Evolutionary conservation across 2,113 vertebrate species (phyloP), one percentile per base, ranked within the genome.

Genomic region (Phyllopteryx taeniolatus): DNA sequence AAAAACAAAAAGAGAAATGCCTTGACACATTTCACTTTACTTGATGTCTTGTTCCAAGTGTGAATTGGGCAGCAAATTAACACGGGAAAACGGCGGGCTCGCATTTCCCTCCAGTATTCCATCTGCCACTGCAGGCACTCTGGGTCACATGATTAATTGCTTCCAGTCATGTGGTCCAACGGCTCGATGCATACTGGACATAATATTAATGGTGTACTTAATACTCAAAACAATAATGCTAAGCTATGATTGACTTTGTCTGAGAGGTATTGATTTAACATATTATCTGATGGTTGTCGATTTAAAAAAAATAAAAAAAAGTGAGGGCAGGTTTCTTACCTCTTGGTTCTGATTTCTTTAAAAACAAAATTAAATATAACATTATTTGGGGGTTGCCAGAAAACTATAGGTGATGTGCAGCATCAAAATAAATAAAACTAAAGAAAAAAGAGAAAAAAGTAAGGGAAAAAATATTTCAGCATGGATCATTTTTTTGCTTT

Each of bases 71-170:
- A 72, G 27, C 47, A 39, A 35, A 61, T 82, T 64, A 66, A 64
- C 69, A n/a, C 8, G 51, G 19, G 68, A 67, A 43, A 72, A 47
- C 68, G 51, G 65, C 43, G 10, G 15, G 47, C 53, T 66, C 57
- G 67, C 56, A 31, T 74, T 73, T 74, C 71, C 63, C 72, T 31
- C 81, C 79, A 43, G 59, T 62, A 72, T 57, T 73, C 61, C 47
- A 70, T 83, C 82, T 81, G 75, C 89, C 87, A 87, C 62, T 79
- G 70, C 67, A 74, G 70, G 76, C 62, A 44, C 71, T 87, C 77
- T 81, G n/a, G 71, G 80, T 72, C 53, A 69, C 31, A 68, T 89
- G 75, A 83, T 84, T 22, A 84, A 84, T 83, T 67, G 51, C 68
- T 83, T 79, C 73, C 77, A 86, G 79, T 75, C 86, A 78, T 88